Evolutionary conservation across 1,140 invertebrate genomes (phyloP).

Genomic region (Caenorhabditis latens): DNA sequence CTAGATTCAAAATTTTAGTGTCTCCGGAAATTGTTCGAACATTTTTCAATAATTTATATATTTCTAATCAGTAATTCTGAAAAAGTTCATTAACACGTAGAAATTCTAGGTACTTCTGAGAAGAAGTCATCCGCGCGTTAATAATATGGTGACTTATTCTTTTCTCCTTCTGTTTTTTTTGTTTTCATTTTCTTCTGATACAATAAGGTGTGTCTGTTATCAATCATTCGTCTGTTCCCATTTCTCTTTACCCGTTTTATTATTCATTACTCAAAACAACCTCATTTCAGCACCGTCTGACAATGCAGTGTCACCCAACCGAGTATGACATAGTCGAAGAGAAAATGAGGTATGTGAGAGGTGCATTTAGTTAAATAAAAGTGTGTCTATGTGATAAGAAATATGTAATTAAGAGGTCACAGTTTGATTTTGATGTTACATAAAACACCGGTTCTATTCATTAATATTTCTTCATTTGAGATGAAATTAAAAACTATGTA

Average conservation of each 20-base stretch:
- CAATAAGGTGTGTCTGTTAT: background rate
- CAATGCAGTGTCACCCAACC: conserved; percentile 37
- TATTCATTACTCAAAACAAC: background rate
- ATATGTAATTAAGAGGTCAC: conserved; percentile 43
- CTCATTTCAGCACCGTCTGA: background rate
- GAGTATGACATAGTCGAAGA: conserved; percentile 38
- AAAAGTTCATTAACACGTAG: background rate
- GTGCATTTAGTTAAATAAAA: background rate
- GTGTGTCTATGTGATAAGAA: conserved; percentile 29
- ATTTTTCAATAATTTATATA: background rate
- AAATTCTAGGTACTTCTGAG: no score
- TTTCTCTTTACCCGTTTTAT: background rate
- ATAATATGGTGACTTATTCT: background rate
- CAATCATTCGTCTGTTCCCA: background rate
- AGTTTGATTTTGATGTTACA: background rate
- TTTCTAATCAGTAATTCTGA: background rate
- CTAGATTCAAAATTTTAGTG: no score
- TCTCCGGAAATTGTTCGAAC: no score
- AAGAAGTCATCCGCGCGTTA: background rate
- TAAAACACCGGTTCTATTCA: background rate
- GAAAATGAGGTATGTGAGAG: conserved; percentile 38
- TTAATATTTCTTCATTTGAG: no score
- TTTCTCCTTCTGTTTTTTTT: background rate
- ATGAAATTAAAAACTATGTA: background rate
- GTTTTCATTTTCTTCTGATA: background rate